A percentile compares a stretch with the other conserved stretches of the same genome.
Evolutionary conservation across 2,797 vertebrate species (phyloP).

Genomic region (Novumbra hubbsi): DNA sequence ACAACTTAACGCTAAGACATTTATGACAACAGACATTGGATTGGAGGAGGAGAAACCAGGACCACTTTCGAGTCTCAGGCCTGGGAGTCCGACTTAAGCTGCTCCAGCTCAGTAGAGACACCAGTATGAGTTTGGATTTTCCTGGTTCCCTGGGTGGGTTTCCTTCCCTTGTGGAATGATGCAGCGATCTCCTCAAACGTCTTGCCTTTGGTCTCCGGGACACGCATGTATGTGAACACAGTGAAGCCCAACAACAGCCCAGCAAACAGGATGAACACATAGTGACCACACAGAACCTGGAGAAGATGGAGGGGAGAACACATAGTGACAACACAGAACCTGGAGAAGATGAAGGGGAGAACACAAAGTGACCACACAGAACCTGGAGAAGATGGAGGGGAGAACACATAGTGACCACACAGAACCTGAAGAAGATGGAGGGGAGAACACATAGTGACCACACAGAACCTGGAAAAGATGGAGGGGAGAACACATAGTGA

Average conservation of each 20-base stretch:
- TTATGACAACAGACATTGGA: no score
- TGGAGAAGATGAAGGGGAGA: neutral
- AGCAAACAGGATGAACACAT: constrained; percentile 88
- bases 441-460: no score
- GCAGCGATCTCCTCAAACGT: constrained; percentile 90
- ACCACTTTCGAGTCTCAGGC: constrained; percentile 61
- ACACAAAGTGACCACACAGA: neutral
- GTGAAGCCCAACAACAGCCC: constrained; percentile 82
- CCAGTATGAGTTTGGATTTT: neutral
- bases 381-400: neutral
- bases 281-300: constrained; percentile 79
- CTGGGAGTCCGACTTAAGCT: constrained; percentile 71
- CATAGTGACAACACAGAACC: neutral
- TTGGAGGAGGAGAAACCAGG: no score
- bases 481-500: no score
- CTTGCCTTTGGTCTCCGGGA: constrained; percentile 96
- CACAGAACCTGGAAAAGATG: no score
- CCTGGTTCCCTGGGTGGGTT: constrained; percentile 23
- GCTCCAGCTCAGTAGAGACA: constrained; percentile 77
- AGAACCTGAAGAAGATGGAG: no score
- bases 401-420: no score
- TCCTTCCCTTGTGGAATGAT: constrained; percentile 77
- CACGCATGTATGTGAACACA: constrained; percentile 82
- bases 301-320: neutral
- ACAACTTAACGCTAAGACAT: no score